phyloP scores from a whole-genome alignment of 1,140 invertebrate species.

The Lepidostoma basale region DNA sequence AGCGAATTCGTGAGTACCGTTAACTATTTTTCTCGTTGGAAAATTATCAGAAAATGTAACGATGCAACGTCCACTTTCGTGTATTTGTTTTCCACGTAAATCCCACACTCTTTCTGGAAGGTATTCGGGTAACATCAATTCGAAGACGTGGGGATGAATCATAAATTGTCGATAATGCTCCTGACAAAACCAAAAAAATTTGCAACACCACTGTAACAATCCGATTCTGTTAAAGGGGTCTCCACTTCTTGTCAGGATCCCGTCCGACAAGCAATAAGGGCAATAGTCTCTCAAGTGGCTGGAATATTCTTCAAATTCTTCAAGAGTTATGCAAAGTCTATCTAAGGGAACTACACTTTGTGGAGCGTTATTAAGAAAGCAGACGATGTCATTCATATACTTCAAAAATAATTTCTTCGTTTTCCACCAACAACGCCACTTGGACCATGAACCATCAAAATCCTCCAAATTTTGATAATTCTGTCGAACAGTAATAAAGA shows the following conservation, averaged over 20 bases:
- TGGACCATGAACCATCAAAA: constrained; percentile 53
- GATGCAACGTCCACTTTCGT: constrained; percentile 62
- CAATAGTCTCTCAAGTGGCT: constrained; percentile 61
- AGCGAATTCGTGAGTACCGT: constrained; percentile 54
- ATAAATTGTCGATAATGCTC: constrained; percentile 58
- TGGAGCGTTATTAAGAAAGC: constrained; percentile 52
- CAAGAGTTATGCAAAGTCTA: constrained; percentile 57
- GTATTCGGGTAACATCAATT: constrained; percentile 57
- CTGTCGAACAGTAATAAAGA: constrained; percentile 58
- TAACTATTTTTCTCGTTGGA: constrained; percentile 54
- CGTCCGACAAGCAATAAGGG: constrained; percentile 60
- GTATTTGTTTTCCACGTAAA: constrained; percentile 51
- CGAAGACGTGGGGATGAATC: constrained; percentile 51
- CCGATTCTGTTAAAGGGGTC: constrained; percentile 59
- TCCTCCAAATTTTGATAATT: constrained; percentile 60
- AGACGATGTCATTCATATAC: constrained; percentile 49
- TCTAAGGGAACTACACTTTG: constrained; percentile 51
- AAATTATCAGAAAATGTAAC: constrained; percentile 63
- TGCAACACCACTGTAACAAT: constrained; percentile 58
- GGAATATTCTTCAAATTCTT: constrained; percentile 58
- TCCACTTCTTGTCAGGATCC: constrained; percentile 52
- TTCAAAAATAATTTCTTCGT: constrained; percentile 50
- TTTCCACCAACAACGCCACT: constrained; percentile 59
- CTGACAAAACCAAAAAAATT: constrained; percentile 65
- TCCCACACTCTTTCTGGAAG: constrained; percentile 55